Evolutionary conservation across 2,888 invertebrate species (phyloP).

Genomic region (Parnassius orleans): DNA sequence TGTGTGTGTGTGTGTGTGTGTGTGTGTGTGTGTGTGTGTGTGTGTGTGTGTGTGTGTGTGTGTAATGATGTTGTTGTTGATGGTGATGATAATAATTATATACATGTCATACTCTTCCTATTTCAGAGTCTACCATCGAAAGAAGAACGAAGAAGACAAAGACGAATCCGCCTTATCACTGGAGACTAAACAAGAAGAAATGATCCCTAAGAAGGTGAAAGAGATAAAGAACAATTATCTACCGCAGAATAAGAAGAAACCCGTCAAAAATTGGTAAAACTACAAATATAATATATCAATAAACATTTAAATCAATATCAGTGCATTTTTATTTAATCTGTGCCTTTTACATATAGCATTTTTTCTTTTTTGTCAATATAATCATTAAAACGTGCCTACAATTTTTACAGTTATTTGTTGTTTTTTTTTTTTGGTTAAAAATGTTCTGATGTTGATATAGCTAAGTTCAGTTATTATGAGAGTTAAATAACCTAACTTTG

Average conservation of each 20-base stretch:
- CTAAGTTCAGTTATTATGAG: no score
- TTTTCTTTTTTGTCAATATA: not conserved
- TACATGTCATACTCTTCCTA: no score
- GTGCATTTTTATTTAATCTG: slow-evolving; percentile 19
- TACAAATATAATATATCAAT: not conserved
- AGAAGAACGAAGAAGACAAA: slow-evolving; percentile 14
- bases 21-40: no score
- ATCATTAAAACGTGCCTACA: not conserved
- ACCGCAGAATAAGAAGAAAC: slow-evolving; percentile 1
- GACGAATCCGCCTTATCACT: slow-evolving; percentile 14
- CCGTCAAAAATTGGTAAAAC: slow-evolving; percentile 3
- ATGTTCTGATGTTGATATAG: slow-evolving; percentile 4
- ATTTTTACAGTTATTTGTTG: not conserved
- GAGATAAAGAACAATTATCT: not conserved
- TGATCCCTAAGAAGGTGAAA: not conserved
- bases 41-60: no score
- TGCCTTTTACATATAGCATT: not conserved
- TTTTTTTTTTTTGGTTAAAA: not conserved
- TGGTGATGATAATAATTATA: no score
- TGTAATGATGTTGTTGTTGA: no score
- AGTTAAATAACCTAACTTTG: no score
- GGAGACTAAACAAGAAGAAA: slow-evolving; percentile 2
- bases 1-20: no score
- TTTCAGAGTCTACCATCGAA: slow-evolving; percentile 11
- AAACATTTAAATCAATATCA: slow-evolving; percentile 17